phyloP scores from a whole-genome alignment of 1,140 invertebrate genomes.

The Harlomillsia oculata region DNA sequence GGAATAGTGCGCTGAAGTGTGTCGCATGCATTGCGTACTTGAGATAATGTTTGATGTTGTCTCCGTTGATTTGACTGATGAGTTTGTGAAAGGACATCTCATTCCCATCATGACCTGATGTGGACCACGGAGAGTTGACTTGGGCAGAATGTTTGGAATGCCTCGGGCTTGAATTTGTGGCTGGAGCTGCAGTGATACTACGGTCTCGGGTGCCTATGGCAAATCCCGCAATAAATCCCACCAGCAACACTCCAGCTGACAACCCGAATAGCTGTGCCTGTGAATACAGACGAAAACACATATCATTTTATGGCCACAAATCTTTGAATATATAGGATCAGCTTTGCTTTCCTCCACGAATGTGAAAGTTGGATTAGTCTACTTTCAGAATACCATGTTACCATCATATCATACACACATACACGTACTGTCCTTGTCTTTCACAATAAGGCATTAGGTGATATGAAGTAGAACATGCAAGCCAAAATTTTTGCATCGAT shows the following conservation, averaged over 20 bases:
- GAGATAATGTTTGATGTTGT: slow-evolving; percentile 26
- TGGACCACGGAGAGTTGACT: slow-evolving; percentile 2
- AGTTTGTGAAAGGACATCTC: slow-evolving; percentile 23
- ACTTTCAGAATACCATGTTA: too few species aligned
- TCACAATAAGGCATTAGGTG: too few species aligned
- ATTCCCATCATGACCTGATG: slow-evolving; percentile 15
- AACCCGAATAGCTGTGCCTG: slow-evolving; percentile 20
- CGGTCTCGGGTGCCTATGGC: slow-evolving; percentile 15
- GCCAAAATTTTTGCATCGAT: too few species aligned
- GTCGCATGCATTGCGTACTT: too few species aligned
- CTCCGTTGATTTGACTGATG: slow-evolving; percentile 19
- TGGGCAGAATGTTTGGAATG: slow-evolving; percentile 13
- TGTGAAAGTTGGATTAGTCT: too few species aligned
- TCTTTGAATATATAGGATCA: background rate
- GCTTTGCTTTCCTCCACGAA: too few species aligned
- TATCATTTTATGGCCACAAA: background rate
- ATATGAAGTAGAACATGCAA: too few species aligned
- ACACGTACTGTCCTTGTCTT: too few species aligned
- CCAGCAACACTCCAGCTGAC: slow-evolving; percentile 19
- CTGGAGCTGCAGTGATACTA: slow-evolving; percentile 1
- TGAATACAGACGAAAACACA: slow-evolving; percentile 3
- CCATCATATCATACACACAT: too few species aligned
- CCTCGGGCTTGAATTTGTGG: slow-evolving; percentile 7
- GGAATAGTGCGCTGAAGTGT: too few species aligned
- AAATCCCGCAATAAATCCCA: slow-evolving; percentile 27